These are phyloP conservation scores for Macrosoma leucophasiata DNA, from an alignment of 2,888 invertebrate genomes.

Conservation along the genomic window DNA sequence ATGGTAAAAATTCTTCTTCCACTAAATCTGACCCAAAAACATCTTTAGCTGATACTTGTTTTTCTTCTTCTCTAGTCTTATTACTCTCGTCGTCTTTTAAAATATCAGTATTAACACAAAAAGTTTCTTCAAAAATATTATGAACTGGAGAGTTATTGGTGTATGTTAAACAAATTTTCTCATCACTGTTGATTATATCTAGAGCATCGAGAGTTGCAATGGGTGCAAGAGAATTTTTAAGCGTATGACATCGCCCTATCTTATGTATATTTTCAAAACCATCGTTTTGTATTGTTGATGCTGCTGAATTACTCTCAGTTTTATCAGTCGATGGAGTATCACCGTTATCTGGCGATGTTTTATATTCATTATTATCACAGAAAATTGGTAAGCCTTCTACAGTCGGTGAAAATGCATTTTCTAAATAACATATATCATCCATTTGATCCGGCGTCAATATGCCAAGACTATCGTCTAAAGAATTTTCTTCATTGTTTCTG, in stretches of 20 bases:
- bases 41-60: conserved; percentile 18
- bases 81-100: no score
- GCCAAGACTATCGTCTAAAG: conserved; percentile 89
- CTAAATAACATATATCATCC: conserved; percentile 81
- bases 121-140: conserved; percentile 20
- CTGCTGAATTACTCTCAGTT: conserved; percentile 71
- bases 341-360: conserved; percentile 65
- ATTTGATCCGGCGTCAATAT: conserved; percentile 93
- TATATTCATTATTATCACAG: conserved; percentile 58
- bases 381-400: conserved; percentile 77
- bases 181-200: conserved; percentile 39
- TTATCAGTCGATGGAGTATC: conserved; percentile 76
- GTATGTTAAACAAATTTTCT: conserved; percentile 23
- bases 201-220: conserved; percentile 43
- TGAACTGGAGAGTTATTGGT: conserved; percentile 24
- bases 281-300: conserved; percentile 69
- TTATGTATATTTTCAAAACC: conserved; percentile 49
- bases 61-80: conserved; percentile 13
- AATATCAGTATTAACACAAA: conserved; percentile 17
- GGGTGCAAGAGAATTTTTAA: conserved; percentile 40
- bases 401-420: conserved; percentile 79
- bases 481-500: conserved; percentile 82
- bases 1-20: conserved; percentile 79
- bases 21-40: conserved; percentile 48
- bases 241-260: conserved; percentile 17